Base-by-base conservation (phyloP, 1,140 invertebrate species). In the Gryllus bimaculatus region DNA sequence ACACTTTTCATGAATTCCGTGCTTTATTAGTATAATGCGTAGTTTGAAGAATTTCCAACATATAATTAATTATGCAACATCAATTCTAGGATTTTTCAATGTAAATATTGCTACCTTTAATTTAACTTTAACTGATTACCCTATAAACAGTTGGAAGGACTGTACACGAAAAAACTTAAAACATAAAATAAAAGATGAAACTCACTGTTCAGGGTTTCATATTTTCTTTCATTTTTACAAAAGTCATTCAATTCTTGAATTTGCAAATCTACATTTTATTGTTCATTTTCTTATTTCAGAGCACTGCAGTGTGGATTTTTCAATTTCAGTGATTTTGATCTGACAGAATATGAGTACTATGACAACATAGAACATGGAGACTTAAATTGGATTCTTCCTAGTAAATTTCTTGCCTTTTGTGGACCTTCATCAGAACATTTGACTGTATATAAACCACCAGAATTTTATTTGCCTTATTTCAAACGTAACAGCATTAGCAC, bases 341-440 rank as follows among this genome's bases (percentile, higher is more conserved):
- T 94, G 8, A 92, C 96, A 75, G 96, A 99, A 86, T 99, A 99
- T 87, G 94, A 99, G 85, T 92, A 92, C 86, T 96, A 95, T 87
- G 94, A 97, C 92, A 93, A 94, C 88, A 97, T 99, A 21, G 95
- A 98, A 87, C 98, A 98, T 87, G 98, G 98, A 39, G 98, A 99
- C 86, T 91, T 99, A 77, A 99, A 99, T 89, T 99, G 98, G 98
- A 97, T 99, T 83, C 89, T 99, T 73, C 98, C 98, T 8, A 92
- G 93, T 79, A 99, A 99, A 88, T 97, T 98, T 87, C 90, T 99
- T 79, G 98, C 97, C 15, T 99, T 99, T 87, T 99, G 96, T 87
- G 98, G 98, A 0, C 98, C 98, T 18, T 80, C 77, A 39, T 21
- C 8, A 49, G 26, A n/a, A 15, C 15, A 47, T 8, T 15, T 15